A percentile compares a stretch with the other conserved stretches of the same genome.
phyloP scores from a whole-genome alignment of 2,888 invertebrate genomes.

The Agrotis segetum region DNA sequence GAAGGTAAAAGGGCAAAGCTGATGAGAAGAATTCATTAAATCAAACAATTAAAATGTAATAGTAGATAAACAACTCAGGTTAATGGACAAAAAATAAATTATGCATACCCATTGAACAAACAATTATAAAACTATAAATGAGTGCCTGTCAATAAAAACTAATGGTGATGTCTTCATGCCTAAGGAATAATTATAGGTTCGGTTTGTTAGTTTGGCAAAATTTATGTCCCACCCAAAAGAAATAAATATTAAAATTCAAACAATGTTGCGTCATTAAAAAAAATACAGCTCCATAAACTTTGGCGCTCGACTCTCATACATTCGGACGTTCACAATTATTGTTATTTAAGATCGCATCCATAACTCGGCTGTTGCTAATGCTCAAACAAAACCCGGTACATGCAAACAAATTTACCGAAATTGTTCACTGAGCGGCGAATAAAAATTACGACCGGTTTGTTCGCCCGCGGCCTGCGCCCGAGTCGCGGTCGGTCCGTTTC shows the following conservation, averaged over 20 bases:
- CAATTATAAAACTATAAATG: conserved; percentile 40
- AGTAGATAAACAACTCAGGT: background rate
- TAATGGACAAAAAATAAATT: background rate
- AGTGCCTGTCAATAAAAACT: conserved; percentile 32
- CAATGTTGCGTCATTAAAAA: conserved; percentile 64
- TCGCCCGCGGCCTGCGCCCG: conserved; percentile 74
- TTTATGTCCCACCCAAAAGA: conserved; percentile 54
- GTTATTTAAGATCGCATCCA: conserved; percentile 83
- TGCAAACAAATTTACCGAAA: conserved; percentile 89
- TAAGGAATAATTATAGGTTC: conserved; percentile 57
- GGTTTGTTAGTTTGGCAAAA: conserved; percentile 58
- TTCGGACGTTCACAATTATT: conserved; percentile 75
- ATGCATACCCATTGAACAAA: conserved; percentile 25
- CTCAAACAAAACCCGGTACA: conserved; percentile 83
- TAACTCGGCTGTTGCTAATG: conserved; percentile 83
- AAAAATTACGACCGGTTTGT: conserved; percentile 85
- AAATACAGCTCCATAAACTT: conserved; percentile 65
- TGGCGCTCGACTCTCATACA: conserved; percentile 62
- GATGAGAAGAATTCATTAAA: background rate
- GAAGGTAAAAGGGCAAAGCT: background rate
- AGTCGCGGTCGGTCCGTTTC: conserved; percentile 59
- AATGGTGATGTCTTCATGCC: conserved; percentile 52
- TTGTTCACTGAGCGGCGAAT: conserved; percentile 82
- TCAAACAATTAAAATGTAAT: background rate
- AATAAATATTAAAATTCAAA: conserved; percentile 66